These are phyloP conservation scores for Pteronura brasiliensis DNA, from an alignment of 2,113 vertebrate genomes.

Conservation along the genomic window DNA sequence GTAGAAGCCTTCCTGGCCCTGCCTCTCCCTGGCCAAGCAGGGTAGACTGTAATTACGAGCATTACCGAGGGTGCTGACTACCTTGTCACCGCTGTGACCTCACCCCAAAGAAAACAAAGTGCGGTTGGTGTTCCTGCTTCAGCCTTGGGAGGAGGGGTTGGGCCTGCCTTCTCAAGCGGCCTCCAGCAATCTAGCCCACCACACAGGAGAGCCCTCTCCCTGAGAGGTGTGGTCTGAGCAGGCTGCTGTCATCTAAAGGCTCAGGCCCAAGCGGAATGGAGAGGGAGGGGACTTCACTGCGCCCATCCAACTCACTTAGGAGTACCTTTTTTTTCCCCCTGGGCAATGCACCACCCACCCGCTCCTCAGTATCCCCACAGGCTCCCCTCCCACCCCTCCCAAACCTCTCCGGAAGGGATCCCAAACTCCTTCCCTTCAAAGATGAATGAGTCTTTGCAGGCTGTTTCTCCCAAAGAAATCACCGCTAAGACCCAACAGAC, in stretches of 20 bases:
- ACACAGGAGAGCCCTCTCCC: background rate
- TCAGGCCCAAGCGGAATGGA: background rate
- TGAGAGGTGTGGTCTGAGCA: background rate
- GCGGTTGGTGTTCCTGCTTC: background rate
- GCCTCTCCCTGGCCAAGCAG: no score
- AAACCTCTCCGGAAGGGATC: background rate
- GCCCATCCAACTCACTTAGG: background rate
- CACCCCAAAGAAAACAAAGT: background rate
- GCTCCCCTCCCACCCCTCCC: background rate
- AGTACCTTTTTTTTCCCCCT: background rate
- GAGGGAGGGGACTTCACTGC: background rate
- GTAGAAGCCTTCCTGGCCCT: background rate
- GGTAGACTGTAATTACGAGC: background rate
- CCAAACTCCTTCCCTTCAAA: background rate
- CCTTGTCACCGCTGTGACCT: background rate
- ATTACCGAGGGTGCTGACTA: background rate
- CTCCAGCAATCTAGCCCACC: background rate
- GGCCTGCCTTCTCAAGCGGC: background rate
- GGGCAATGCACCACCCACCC: no score
- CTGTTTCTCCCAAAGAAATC: background rate
- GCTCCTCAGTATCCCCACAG: rapidly evolving
- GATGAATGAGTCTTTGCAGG: background rate
- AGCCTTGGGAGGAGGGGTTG: background rate
- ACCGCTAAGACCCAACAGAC: background rate
- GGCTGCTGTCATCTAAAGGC: background rate